A percentile compares a stretch with the other conserved stretches of the same genome.
Evolutionary conservation across 2,797 vertebrate species (phyloP).

Genomic region (Anas bahamensis): DNA sequence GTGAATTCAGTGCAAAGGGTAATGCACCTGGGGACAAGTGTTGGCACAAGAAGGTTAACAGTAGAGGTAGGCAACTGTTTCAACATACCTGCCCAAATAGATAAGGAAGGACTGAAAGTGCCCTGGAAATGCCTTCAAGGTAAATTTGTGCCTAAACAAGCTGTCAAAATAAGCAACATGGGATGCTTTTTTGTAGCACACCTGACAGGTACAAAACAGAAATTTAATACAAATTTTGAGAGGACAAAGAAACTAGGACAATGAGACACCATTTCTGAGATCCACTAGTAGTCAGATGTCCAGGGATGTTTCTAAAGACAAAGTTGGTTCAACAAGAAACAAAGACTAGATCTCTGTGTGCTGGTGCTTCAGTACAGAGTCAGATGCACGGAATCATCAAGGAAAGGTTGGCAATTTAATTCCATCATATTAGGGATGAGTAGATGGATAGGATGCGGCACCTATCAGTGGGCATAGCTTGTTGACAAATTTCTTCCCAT

Average conservation of each 20-base stretch:
- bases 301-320: background rate
- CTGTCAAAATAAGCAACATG: background rate
- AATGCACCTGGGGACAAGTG: background rate
- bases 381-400: background rate
- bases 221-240: background rate
- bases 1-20: background rate
- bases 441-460: background rate
- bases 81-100: background rate
- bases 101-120: background rate
- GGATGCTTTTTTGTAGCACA: background rate
- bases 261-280: background rate
- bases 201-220: background rate
- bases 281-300: background rate
- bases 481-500: background rate
- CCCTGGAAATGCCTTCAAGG: background rate
- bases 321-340: background rate
- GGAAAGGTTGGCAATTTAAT: background rate
- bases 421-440: background rate
- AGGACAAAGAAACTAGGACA: background rate
- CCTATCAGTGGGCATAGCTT: accelerated
- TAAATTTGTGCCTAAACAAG: background rate
- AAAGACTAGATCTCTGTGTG: background rate
- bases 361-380: background rate
- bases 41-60: background rate
- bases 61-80: background rate